These are phyloP conservation scores for Diarsia rubi DNA, from an alignment of 2,888 invertebrate species.

Conservation along the genomic window DNA sequence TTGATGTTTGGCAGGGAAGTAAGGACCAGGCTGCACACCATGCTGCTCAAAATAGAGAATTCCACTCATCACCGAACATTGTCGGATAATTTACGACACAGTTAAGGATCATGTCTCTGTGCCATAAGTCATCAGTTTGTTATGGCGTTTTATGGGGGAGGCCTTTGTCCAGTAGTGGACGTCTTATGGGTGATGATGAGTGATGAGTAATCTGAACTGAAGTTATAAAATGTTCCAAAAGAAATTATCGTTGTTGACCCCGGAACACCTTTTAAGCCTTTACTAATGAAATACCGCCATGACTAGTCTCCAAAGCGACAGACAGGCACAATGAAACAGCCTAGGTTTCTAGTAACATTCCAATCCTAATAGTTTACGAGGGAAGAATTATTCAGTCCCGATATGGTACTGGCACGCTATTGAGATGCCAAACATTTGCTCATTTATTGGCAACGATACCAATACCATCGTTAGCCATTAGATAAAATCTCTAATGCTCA, in stretches of 20 bases:
- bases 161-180: no score
- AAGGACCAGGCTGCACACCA: no score
- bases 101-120: no score
- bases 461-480: neutral
- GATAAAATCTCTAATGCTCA: neutral
- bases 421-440: conserved; percentile 19
- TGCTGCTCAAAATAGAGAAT: no score
- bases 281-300: neutral
- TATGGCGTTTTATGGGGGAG: no score
- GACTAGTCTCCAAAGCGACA: neutral
- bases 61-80: no score
- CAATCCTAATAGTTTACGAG: conserved; percentile 13
- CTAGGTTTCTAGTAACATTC: conserved; percentile 34
- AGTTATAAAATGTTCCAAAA: neutral
- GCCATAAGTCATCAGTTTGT: no score
- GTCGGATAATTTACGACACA: no score
- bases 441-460: conserved; percentile 7
- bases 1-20: no score
- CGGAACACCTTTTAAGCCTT: neutral
- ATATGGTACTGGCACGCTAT: conserved; percentile 19
- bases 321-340: neutral
- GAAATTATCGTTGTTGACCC: neutral
- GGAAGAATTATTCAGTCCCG: conserved; percentile 23
- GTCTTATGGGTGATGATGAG: no score
- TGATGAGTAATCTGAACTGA: no score